Evolutionary conservation across 1,140 invertebrate genomes (phyloP).

Genomic region (Hyphantria cunea): DNA sequence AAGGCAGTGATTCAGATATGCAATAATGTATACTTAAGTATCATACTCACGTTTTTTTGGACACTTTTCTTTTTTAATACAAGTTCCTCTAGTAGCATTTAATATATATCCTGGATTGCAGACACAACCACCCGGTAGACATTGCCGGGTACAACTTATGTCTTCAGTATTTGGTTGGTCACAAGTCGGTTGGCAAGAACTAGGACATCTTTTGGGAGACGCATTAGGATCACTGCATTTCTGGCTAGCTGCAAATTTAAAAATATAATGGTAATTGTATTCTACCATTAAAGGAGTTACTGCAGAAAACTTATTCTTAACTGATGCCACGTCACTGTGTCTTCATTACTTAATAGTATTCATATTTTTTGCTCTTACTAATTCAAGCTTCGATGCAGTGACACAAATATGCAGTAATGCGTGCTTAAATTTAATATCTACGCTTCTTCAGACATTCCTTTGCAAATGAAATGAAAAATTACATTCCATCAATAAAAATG

Average conservation of each 20-base stretch:
- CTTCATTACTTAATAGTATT: too few species aligned
- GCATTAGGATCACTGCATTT: slow-evolving; percentile 39
- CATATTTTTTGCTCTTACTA: too few species aligned
- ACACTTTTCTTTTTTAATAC: neutral
- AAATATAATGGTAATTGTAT: too few species aligned
- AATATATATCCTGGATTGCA: neutral
- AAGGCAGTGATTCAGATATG: too few species aligned
- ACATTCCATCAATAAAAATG: too few species aligned
- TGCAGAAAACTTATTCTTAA: too few species aligned
- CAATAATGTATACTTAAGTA: neutral
- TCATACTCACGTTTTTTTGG: neutral
- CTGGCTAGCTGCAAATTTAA: too few species aligned
- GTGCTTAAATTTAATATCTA: too few species aligned
- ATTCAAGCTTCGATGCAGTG: too few species aligned
- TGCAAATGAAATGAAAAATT: neutral
- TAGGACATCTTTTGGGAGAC: slow-evolving; percentile 31
- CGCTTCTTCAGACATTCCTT: neutral
- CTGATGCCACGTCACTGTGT: too few species aligned
- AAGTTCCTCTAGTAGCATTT: neutral
- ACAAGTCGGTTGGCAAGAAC: slow-evolving; percentile 10
- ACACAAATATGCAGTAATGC: too few species aligned
- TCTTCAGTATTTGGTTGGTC: neutral
- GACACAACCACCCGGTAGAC: neutral
- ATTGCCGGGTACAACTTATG: neutral
- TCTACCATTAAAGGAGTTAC: too few species aligned